Evolutionary conservation across 2,797 vertebrate species (phyloP), one percentile per base, ranked within the genome.

Genomic region (Darevskia nairensis): DNA sequence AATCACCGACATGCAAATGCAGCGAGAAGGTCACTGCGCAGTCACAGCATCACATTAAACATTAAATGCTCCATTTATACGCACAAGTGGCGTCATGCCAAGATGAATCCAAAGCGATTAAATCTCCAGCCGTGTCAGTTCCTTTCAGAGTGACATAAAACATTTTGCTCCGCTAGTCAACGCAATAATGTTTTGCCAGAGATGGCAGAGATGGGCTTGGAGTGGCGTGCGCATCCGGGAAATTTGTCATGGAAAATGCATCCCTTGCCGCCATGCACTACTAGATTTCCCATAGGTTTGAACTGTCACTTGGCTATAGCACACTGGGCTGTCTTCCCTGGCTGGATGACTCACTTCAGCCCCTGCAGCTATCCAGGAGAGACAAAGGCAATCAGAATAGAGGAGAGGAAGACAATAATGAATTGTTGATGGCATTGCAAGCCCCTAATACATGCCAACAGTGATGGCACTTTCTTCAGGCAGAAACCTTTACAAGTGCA

Each of bases 101-200:
- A 91, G 92, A 83, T 71, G 93, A 89, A 89, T 91, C 91, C 74
- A 2, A 86, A 94, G 50, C 8, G 79, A 93, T 96, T 90, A 81
- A 61, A 92, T 88, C 91, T 95, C 91, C 94, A 94, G 91, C 94
- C 81, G 1, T 68, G 92, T 64, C 27, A 7, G 88, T 84, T 94
- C 92, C 92, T 93, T 79, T 92, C 94, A 82, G 94, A 81, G 92
- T 85, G 10, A 66, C 94, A 90, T 71, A 80, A 95, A 95, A 17
- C 90, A 19, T 85, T 95, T 91, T 89, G 82, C 94, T 88, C 50
- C 0, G n/a, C 89, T 50, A 83, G 46, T 91, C 93, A 17, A 2
- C 0, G 50, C 0, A 0, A n/a, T 1, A 86, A 61, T 81, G 91
- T 7, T 44, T 90, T 32, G 88, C 87, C 0, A 46, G 81, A 90